Evolutionary conservation across 2,888 invertebrate genomes (phyloP), one percentile per base, ranked within the genome.

Genomic region (Flexamia atlantica): DNA sequence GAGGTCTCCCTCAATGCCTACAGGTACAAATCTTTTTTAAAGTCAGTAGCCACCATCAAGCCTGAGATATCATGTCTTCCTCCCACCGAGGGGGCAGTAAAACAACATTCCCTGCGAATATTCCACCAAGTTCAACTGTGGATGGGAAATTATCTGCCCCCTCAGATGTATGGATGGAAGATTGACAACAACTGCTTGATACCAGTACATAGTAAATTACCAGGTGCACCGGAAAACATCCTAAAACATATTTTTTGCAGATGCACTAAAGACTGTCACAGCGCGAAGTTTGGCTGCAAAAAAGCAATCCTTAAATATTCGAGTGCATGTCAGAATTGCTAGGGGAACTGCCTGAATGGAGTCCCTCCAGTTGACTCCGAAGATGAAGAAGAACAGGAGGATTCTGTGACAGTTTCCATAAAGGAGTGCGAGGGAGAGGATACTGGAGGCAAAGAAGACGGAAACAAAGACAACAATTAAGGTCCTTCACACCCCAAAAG

Each of bases 81-180:
- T 68, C 84, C 81, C 25, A 80, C 50, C 46, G 42, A 84, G 70
- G 70, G 53, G 30, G 70, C 84, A 82, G 70, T 80, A 74, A 82
- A 84, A 70, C 84, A 84, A 53, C 79, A 83, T 76, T 57, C 64
- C 60, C 68, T 83, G 23, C 60, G 70, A 80, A 80, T 76, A 57
- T 85, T 70, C 74, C 60, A 83, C 40, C 81, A 83, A 68, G 85
- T 85, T 53, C 83, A 85, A 68, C 83, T 83, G 81, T 83, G 81
- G 81, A 23, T 85, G 50, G 81, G 85, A 80, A 81, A 81, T 60
- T 32, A 83, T 14, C 82, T 84, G 30, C 82, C 74, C 70, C 83
- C 84, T 83, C 76, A 83, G 36, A 70, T 46, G 30, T 84, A 60
- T 32, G 82, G 82, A 28, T 84, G 84, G 76, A 68, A 83, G 60